phyloP scores from a whole-genome alignment of 2,888 invertebrate genomes.

The Chrysolina haemoptera region DNA sequence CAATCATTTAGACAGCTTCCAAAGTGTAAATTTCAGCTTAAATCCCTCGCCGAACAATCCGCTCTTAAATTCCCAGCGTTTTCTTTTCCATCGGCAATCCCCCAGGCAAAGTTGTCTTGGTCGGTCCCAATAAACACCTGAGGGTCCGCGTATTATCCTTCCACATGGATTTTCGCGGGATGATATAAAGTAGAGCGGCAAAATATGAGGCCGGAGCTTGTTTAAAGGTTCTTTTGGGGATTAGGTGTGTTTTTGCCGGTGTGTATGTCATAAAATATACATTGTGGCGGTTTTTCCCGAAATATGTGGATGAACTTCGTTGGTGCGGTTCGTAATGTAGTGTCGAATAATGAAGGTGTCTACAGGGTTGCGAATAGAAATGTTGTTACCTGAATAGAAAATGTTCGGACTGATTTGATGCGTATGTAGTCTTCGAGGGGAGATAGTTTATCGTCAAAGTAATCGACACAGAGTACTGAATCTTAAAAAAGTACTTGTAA shows the following conservation, averaged over 20 bases:
- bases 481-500: too few relatives aligned
- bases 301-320: conserved; percentile 18
- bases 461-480: too few relatives aligned
- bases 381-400: too few relatives aligned
- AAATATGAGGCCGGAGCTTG: conserved; percentile 22
- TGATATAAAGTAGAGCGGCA: conserved; percentile 12
- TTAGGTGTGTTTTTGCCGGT: conserved; percentile 11
- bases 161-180: conserved; percentile 19
- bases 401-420: too few relatives aligned
- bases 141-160: conserved; percentile 25
- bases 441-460: too few relatives aligned
- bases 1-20: conserved; percentile 13
- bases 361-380: background rate
- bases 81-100: conserved; percentile 10
- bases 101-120: conserved; percentile 21
- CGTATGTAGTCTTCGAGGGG: too few relatives aligned
- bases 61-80: conserved; percentile 14
- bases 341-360: background rate
- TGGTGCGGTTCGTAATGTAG: conserved; percentile 2
- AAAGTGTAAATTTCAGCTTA: conserved; percentile 2
- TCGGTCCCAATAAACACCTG: conserved; percentile 31
- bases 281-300: background rate
- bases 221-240: conserved; percentile 24
- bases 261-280: conserved; percentile 20
- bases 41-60: conserved; percentile 2